Evolutionary conservation across 2,113 vertebrate genomes (phyloP).

Genomic region (Hemicordylus capensis): DNA sequence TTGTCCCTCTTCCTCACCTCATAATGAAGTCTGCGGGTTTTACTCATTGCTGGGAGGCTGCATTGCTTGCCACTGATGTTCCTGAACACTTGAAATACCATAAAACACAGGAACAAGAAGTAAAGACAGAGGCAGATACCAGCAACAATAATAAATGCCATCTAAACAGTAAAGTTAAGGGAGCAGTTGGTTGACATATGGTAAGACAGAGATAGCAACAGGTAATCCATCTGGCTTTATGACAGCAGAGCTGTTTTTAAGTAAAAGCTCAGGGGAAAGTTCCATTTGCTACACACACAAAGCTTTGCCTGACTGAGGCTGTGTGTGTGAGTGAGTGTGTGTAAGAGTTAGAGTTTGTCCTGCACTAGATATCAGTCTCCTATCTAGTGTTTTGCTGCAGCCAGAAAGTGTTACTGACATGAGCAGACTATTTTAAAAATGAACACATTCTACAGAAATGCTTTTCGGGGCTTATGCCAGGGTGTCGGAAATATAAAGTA

Average conservation of each 20-base stretch:
- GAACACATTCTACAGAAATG: neutral
- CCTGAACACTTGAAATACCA: slow-evolving; percentile 98
- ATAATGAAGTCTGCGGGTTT: slow-evolving; percentile 92
- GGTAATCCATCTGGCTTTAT: neutral
- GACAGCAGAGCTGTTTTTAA: neutral
- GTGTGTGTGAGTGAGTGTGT: accelerated
- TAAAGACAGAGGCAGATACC: slow-evolving; percentile 97
- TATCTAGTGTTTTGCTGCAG: neutral
- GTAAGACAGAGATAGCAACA: neutral
- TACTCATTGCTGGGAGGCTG: slow-evolving; percentile 93
- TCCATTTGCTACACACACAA: neutral
- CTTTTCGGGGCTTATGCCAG: neutral
- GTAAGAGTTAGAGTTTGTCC: no score
- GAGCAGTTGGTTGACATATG: neutral
- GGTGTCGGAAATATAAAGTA: neutral
- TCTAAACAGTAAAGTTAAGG: slow-evolving; percentile 77
- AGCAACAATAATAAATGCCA: slow-evolving; percentile 97
- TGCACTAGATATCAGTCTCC: accelerated
- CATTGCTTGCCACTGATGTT: slow-evolving; percentile 95
- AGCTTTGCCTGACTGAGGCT: neutral
- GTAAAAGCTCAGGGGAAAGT: accelerated
- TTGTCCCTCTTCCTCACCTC: slow-evolving; percentile 76
- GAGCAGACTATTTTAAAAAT: slow-evolving; percentile 9
- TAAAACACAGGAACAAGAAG: slow-evolving; percentile 97
- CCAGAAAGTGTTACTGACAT: accelerated